Conservation (phyloP, 2,113 vertebrate species). For the Notothenia rossii region DNA sequence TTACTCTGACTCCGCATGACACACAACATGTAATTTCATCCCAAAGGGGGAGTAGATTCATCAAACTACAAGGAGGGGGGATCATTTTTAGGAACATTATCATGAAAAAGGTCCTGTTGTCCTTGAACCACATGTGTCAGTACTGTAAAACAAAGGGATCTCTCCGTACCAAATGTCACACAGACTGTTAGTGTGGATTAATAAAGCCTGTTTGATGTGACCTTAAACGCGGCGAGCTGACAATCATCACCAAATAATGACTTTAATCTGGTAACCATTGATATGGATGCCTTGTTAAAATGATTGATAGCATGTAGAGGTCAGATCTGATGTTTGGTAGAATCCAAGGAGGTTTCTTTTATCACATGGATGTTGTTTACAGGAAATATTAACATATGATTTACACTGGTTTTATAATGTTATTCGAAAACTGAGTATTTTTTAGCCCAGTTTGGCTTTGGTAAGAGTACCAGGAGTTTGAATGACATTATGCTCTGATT, state of each 20-base stretch:
- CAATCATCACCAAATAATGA: slow-evolving; percentile 27
- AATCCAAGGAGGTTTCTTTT: background rate
- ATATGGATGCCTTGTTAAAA: slow-evolving; percentile 31
- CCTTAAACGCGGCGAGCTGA: slow-evolving; percentile 22
- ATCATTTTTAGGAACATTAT: too few relatives aligned
- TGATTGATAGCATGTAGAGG: slow-evolving; percentile 36
- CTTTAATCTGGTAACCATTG: slow-evolving; percentile 11
- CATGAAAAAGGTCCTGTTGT: slow-evolving; percentile 39
- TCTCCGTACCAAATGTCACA: background rate
- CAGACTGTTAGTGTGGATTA: slow-evolving; percentile 1
- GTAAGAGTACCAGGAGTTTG: background rate
- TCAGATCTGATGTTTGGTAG: background rate
- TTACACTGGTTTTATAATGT: background rate
- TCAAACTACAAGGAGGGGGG: slow-evolving; percentile 18
- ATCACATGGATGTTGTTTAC: background rate
- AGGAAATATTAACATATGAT: background rate
- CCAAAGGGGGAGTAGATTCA: slow-evolving; percentile 58
- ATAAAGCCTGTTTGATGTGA: slow-evolving; percentile 26
- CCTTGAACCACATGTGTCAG: slow-evolving; percentile 47
- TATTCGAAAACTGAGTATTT: background rate
- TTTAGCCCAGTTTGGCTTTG: background rate
- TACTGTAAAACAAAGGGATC: slow-evolving; percentile 2
- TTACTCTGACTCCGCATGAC: slow-evolving; percentile 57
- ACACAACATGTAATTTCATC: slow-evolving; percentile 71
- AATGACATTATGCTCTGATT: background rate